These are phyloP conservation scores for Uropetala carovei DNA, from an alignment of 2,888 invertebrate genomes.

Conservation along the genomic window DNA sequence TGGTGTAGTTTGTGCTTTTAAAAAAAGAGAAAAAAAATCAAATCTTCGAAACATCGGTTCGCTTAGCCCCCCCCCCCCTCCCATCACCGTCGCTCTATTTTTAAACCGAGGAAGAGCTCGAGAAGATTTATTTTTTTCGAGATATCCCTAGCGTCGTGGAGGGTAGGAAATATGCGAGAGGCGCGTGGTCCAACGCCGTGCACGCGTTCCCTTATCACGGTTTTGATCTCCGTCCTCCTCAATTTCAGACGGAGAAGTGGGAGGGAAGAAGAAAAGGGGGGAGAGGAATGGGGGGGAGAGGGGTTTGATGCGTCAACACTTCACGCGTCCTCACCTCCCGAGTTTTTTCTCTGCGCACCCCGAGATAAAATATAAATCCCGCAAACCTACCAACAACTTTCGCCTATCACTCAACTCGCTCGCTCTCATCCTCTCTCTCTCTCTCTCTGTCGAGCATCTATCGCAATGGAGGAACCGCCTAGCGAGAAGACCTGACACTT, in stretches of 20 bases:
- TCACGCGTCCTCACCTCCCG: not conserved
- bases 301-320: not conserved
- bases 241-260: not conserved
- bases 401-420: not conserved
- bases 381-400: not conserved
- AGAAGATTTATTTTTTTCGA: not conserved
- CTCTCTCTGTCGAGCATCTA: not conserved
- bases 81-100: too few species aligned
- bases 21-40: too few species aligned
- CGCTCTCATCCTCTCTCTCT: too few species aligned
- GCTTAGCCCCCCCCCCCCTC: too few species aligned
- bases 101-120: too few species aligned
- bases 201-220: not conserved
- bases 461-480: not conserved
- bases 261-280: not conserved
- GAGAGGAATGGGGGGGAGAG: not conserved
- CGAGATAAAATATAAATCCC: not conserved
- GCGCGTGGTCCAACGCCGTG: not conserved
- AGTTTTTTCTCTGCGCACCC: not conserved
- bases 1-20: too few species aligned
- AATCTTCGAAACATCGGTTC: too few species aligned
- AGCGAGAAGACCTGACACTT: not conserved
- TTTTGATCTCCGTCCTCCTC: not conserved
- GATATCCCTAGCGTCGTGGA: not conserved
- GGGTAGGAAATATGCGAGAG: not conserved